phyloP scores from a whole-genome alignment of 2,113 vertebrate species.

The Gavialis gangeticus region DNA sequence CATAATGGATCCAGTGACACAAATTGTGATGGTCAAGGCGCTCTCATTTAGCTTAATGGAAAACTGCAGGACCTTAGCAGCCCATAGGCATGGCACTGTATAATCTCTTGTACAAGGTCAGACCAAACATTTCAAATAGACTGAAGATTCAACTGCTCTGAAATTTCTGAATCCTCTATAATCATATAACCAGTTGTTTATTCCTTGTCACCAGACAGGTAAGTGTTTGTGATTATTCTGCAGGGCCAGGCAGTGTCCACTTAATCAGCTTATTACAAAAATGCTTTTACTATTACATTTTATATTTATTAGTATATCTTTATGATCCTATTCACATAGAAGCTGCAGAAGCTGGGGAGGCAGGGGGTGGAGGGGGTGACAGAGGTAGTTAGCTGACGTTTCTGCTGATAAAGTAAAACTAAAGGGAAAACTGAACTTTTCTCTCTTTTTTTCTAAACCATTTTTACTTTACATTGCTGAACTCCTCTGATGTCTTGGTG shows the following conservation, averaged over 20 bases:
- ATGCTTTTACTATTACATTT: conserved; percentile 17
- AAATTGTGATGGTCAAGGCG: conserved; percentile 50
- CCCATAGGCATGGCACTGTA: neutral
- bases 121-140: neutral
- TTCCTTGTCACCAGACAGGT: neutral
- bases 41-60: conserved; percentile 60
- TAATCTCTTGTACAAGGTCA: conserved; percentile 44
- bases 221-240: conserved; percentile 13
- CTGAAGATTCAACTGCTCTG: neutral
- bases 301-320: conserved; percentile 19
- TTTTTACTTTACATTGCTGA: conserved; percentile 32
- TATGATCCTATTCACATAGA: neutral
- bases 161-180: neutral
- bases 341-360: neutral
- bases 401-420: conserved; percentile 30
- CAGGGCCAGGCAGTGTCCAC: neutral
- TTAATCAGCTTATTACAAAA: conserved; percentile 31
- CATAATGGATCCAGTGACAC: conserved; percentile 37
- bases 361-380: neutral
- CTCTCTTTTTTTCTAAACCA: neutral
- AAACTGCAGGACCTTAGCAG: conserved; percentile 43
- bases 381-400: conserved; percentile 2
- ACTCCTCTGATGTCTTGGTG: conserved; percentile 27
- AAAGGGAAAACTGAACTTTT: conserved; percentile 34
- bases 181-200: conserved; percentile 13